phyloP scores from a whole-genome alignment of 2,113 vertebrate genomes.

The Brienomyrus longianalis region DNA sequence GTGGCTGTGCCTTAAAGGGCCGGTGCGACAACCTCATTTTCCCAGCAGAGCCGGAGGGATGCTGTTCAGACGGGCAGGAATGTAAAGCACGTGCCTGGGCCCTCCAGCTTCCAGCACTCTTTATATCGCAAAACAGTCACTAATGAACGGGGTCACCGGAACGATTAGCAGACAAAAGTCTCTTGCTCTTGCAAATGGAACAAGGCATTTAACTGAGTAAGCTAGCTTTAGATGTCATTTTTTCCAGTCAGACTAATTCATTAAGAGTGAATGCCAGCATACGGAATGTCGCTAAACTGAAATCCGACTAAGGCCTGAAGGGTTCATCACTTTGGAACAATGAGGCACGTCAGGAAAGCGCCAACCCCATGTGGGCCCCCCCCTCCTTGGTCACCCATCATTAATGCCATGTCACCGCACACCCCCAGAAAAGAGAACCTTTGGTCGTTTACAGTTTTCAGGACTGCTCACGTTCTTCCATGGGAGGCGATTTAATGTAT shows the following conservation, averaged over 20 bases:
- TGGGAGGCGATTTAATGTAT: neutral
- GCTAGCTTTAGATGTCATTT: neutral
- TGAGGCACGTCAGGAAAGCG: neutral
- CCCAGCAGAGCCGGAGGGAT: neutral
- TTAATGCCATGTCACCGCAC: neutral
- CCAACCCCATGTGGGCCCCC: neutral
- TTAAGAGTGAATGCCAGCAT: neutral
- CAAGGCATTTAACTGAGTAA: neutral
- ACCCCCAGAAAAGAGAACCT: neutral
- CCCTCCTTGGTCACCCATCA: neutral
- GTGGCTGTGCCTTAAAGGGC: neutral
- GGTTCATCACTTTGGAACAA: neutral
- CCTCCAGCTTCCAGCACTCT: neutral
- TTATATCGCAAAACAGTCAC: neutral
- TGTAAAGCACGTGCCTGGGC: neutral
- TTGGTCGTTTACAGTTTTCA: neutral
- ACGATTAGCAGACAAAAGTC: neutral
- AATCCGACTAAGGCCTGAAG: neutral
- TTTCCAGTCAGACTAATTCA: neutral
- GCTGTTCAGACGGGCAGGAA: neutral
- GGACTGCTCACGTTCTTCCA: neutral
- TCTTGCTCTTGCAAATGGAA: neutral
- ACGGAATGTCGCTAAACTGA: neutral
- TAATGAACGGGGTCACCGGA: neutral
- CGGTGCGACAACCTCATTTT: neutral